Evolutionary conservation across 2,888 invertebrate species (phyloP).

Genomic region (Leptopterna dolabrata): DNA sequence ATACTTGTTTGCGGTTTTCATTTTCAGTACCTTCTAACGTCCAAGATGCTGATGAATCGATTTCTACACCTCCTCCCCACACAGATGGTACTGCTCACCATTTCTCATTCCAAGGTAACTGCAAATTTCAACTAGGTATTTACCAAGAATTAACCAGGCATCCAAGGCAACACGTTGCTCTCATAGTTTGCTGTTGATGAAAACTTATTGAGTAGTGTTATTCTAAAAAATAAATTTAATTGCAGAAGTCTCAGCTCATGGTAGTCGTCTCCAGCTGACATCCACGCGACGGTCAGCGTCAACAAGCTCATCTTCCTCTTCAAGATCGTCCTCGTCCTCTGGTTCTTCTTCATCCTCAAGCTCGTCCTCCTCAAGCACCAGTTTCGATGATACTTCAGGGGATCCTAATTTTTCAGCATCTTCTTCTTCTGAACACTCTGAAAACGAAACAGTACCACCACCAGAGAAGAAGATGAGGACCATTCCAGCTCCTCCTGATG

Average conservation of each 20-base stretch:
- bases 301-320: background rate
- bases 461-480: background rate
- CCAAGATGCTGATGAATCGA: too few relatives aligned
- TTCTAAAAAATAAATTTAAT: too few relatives aligned
- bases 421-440: background rate
- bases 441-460: background rate
- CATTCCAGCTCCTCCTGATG: background rate
- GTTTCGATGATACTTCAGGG: background rate
- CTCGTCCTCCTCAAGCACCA: background rate
- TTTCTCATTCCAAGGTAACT: too few relatives aligned
- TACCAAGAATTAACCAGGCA: too few relatives aligned
- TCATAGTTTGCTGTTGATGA: too few relatives aligned
- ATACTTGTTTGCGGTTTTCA: background rate
- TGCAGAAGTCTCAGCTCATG: too few relatives aligned
- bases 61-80: too few relatives aligned
- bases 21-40: background rate
- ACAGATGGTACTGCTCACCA: too few relatives aligned
- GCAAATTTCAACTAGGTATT: too few relatives aligned
- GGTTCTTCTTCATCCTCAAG: too few relatives aligned
- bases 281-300: background rate
- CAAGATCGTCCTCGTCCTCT: background rate
- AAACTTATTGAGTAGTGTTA: too few relatives aligned
- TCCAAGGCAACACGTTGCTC: too few relatives aligned
- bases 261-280: background rate
- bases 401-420: slow-evolving; percentile 3